These are phyloP conservation scores for Luidia sarsii DNA, from an alignment of 53 echinoderm and acorn worm species.

Conservation along the genomic window DNA sequence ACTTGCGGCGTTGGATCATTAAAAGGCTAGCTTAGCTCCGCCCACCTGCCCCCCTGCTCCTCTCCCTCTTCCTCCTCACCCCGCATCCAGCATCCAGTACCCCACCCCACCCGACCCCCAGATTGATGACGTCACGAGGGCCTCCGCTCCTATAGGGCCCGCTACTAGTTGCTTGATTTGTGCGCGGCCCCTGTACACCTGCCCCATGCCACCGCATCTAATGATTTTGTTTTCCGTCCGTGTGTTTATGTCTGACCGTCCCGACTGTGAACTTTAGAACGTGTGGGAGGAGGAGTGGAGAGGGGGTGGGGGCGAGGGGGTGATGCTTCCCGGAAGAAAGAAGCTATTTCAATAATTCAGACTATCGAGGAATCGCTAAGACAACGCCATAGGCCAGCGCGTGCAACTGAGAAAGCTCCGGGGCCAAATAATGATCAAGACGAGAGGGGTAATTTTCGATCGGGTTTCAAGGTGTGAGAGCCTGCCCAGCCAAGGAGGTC, in stretches of 20 bases:
- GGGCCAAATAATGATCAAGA: no score
- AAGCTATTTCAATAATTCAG: conserved; percentile 33
- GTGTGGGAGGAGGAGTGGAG: no score
- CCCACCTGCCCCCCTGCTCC: no score
- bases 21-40: no score
- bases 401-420: no score
- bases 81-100: no score
- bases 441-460: conserved; percentile 23
- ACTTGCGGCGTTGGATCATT: no score
- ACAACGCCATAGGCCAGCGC: background rate
- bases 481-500: background rate
- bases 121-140: no score
- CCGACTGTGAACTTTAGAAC: conserved; percentile 10
- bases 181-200: background rate
- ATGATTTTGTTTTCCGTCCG: background rate
- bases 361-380: conserved; percentile 14
- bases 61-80: no score
- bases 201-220: background rate
- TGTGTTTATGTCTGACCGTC: background rate
- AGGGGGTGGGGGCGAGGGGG: no score
- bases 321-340: background rate
- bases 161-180: background rate
- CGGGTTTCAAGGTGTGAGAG: conserved; percentile 23
- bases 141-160: no score
- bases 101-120: no score